Evolutionary conservation across 2,888 invertebrate species (phyloP).

Genomic region (Amblyjoppa proteus): DNA sequence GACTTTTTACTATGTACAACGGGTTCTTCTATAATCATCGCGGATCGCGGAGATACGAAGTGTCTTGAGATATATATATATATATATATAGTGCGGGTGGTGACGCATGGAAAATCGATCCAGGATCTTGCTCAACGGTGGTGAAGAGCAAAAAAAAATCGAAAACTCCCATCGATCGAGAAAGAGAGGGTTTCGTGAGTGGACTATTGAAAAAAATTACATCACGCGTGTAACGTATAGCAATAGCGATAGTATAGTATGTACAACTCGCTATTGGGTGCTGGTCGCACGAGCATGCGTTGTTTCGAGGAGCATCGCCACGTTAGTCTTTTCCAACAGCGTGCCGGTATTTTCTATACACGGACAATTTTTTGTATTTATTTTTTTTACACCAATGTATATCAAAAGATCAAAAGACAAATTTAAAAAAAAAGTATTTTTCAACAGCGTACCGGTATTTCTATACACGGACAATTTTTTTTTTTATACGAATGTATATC

Average conservation of each 20-base stretch:
- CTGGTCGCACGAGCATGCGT: conserved; percentile 48
- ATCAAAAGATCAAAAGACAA: too few species aligned
- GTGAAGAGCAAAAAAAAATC: conserved; percentile 5
- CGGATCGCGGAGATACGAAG: not conserved
- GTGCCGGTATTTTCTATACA: not conserved
- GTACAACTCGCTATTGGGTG: conserved; percentile 9
- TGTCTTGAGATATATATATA: not conserved
- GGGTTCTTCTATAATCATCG: not conserved
- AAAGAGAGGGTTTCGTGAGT: conserved; percentile 32
- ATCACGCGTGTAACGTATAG: conserved; percentile 45
- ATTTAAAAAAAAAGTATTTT: conserved; percentile 36
- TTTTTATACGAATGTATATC: not conserved
- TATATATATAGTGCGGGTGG: conserved; percentile 31
- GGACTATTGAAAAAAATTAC: conserved; percentile 22
- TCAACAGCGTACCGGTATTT: not conserved
- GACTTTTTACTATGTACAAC: not conserved
- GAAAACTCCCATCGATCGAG: conserved; percentile 2
- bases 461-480: not conserved
- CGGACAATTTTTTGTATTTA: too few species aligned
- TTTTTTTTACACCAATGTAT: not conserved
- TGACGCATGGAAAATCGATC: conserved; percentile 41
- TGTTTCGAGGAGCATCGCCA: conserved; percentile 66
- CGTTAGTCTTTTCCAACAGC: conserved; percentile 58
- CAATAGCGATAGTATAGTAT: conserved; percentile 18
- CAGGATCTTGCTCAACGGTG: conserved; percentile 14